A percentile compares a stretch with the other conserved stretches of the same genome.
Evolutionary conservation across 2,797 vertebrate species (phyloP).

Genomic region (Gymnopithys bicolor): DNA sequence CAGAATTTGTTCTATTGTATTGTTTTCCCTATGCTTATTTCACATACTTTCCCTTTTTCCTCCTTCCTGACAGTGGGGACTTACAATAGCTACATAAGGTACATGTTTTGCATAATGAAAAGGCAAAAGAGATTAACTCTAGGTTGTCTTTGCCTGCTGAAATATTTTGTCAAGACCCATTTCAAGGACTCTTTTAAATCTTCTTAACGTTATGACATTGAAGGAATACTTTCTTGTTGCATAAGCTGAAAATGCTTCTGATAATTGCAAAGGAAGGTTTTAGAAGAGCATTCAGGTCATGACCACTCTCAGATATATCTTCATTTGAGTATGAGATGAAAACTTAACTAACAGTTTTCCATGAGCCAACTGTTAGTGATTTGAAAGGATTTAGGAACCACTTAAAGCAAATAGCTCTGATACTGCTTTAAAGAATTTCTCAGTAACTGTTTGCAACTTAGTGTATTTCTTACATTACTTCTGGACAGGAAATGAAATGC

Average conservation of each 20-base stretch:
- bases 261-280: constrained; percentile 5
- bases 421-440: background rate
- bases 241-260: constrained; percentile 36
- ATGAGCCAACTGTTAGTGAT: background rate
- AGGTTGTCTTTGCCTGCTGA: background rate
- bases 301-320: background rate
- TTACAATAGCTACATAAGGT: background rate
- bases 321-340: background rate
- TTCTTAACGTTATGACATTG: background rate
- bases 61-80: background rate
- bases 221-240: constrained; percentile 27
- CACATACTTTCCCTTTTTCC: background rate
- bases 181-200: constrained; percentile 25
- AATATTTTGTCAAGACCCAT: constrained; percentile 32
- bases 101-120: background rate
- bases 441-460: background rate
- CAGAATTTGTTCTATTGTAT: background rate
- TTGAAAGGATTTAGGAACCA: background rate
- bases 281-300: background rate
- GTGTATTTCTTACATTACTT: background rate
- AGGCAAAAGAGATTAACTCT: constrained; percentile 18
- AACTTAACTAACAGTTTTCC: background rate
- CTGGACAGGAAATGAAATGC: background rate
- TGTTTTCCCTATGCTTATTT: background rate
- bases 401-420: background rate